Percentiles rank a stretch among this genome's conserved stretches.
phyloP scores from a whole-genome alignment of 2,888 invertebrate species.

The Encarsia formosa region DNA sequence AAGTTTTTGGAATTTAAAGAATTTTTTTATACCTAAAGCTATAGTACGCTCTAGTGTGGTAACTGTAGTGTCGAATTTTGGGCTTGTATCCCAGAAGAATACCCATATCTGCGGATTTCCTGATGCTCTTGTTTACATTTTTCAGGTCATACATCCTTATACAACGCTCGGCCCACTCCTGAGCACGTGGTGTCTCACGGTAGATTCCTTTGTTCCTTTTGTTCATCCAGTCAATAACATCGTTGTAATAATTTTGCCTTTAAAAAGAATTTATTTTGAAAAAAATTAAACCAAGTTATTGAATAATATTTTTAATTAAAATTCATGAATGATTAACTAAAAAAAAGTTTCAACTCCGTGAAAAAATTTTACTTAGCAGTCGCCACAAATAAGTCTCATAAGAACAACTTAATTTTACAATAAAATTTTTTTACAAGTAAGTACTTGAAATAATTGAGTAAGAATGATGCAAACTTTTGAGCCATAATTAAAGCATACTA shows the following conservation, averaged over 20 bases:
- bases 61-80: constrained; percentile 45
- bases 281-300: no score
- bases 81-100: constrained; percentile 40
- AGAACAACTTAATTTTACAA: no score
- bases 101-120: constrained; percentile 45
- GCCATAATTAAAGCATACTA: no score
- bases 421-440: no score
- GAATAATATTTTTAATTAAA: no score
- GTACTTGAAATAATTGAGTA: no score
- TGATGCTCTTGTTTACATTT: constrained; percentile 40
- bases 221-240: constrained; percentile 78
- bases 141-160: constrained; percentile 62
- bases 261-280: constrained; percentile 1
- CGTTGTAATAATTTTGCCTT: constrained; percentile 79
- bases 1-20: no score
- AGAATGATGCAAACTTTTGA: no score
- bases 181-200: constrained; percentile 71
- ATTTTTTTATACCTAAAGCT: constrained; percentile 49
- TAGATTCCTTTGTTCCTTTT: constrained; percentile 66
- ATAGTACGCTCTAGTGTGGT: constrained; percentile 49
- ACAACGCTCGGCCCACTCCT: constrained; percentile 82
- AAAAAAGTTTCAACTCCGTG: no score
- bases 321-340: no score
- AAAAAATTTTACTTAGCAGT: no score
- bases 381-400: no score